Evolutionary conservation across 2,888 invertebrate species (phyloP).

Genomic region (Rhimphoctona megacephalus): DNA sequence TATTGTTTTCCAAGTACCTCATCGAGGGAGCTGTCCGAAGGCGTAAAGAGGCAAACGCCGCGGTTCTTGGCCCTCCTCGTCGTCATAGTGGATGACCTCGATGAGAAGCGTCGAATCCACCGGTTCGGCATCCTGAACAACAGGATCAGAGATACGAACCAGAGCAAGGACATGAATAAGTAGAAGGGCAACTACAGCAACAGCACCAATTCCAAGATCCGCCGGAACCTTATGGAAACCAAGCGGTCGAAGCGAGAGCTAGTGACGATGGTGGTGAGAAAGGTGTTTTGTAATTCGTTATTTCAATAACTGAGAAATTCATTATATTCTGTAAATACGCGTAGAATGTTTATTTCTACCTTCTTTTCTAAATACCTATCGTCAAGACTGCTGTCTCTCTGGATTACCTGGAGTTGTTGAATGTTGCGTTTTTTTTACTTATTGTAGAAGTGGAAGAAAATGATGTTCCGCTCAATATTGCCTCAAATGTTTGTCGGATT

Average conservation of each 20-base stretch:
- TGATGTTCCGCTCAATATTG: no score
- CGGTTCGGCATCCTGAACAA: neutral
- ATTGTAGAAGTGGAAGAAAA: no score
- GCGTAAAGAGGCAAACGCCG: neutral
- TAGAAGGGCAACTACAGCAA: neutral
- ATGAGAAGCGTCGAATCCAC: neutral
- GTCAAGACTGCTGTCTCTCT: no score
- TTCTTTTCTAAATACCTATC: no score
- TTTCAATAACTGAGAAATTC: no score
- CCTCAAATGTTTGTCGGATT: neutral
- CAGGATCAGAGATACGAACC: neutral
- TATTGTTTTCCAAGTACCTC: neutral
- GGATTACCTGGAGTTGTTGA: no score
- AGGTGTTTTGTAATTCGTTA: neutral
- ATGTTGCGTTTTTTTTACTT: no score
- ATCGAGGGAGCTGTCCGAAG: neutral
- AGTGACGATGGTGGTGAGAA: neutral
- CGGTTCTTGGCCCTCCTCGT: neutral
- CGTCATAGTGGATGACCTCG: neutral
- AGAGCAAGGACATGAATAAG: neutral
- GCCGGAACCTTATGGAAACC: neutral
- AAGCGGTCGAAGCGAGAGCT: neutral
- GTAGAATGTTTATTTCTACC: no score
- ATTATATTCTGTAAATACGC: no score
- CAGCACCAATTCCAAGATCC: neutral